Evolutionary conservation across 1,140 invertebrate species (phyloP).

Genomic region (Ceratosolen fusciceps): DNA sequence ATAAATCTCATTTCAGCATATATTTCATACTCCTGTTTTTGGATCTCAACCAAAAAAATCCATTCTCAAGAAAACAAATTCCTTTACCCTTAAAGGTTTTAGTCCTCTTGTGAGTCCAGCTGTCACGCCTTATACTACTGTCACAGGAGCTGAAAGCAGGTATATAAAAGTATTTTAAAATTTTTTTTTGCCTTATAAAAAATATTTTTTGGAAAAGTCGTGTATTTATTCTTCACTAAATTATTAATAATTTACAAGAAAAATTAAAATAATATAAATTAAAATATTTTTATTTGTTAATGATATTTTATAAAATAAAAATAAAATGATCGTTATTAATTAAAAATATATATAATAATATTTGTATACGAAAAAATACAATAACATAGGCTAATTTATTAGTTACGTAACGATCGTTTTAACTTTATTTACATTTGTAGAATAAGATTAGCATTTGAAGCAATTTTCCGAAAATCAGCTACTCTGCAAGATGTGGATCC

Average conservation of each 20-base stretch:
- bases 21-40: constrained; percentile 73
- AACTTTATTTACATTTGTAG: constrained; percentile 63
- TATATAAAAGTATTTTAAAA: constrained; percentile 57
- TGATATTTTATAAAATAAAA: background rate
- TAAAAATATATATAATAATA: too few species aligned
- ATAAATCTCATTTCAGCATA: constrained; percentile 55
- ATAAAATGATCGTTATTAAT: too few species aligned
- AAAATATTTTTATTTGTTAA: background rate
- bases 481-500: constrained; percentile 86
- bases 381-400: background rate
- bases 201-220: background rate
- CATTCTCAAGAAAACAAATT: constrained; percentile 93
- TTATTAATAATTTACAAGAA: background rate
- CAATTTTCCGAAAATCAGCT: constrained; percentile 89
- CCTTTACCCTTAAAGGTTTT: constrained; percentile 84
- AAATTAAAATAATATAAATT: background rate
- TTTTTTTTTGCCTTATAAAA: background rate
- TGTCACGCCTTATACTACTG: constrained; percentile 85
- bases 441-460: constrained; percentile 89
- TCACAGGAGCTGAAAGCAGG: constrained; percentile 88
- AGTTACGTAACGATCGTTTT: background rate
- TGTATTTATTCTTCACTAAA: background rate
- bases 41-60: constrained; percentile 84
- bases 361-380: background rate
- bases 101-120: constrained; percentile 78